Base-by-base conservation (phyloP, 2,888 invertebrate species). In the Busseola fusca region DNA sequence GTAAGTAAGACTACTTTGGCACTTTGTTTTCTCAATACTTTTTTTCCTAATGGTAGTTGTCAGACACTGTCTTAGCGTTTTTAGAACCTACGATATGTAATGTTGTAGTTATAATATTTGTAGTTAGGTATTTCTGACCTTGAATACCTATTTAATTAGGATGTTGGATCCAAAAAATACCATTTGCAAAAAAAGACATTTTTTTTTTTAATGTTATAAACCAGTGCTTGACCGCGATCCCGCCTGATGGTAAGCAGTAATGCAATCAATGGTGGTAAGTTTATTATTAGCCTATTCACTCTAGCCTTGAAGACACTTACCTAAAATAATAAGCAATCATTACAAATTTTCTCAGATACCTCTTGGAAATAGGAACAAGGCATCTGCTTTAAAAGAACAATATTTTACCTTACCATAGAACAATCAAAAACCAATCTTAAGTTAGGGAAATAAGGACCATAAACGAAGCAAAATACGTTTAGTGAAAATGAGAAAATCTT, bases 291-390 rank as follows among this genome's bases (percentile, higher is more conserved):
- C n/a, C n/a, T n/a, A n/a, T n/a, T n/a, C n/a, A n/a, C n/a, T n/a
- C n/a, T n/a, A n/a, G n/a, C n/a, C n/a, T n/a, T 48, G 57, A 40
- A 52, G 0, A 50, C 54, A 56, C 54, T 65, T 63, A 59, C 58
- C 56, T 54, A 58, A 40, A 40, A 67, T 64, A 64, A 64, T 72
- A 70, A 63, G 71, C 59, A 69, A 69, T 69, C 59, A 68, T 69
- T 60, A 71, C 69, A 76, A 63, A 45, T 64, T 79, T 76, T 79
- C 67, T 56, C 45, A 79, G 64, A 69, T 50, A 84, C 84, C 86
- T 88, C 87, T 86, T 83, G 82, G 81, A 81, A 86, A 87, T 87
- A 89, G 90, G 84, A 88, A 90, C 90, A 90, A 75, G 87, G 87
- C 86, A 89, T 89, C 89, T 88, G 88, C 88, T 87, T 88, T 90